These are phyloP conservation scores for Heteronetta atricapilla DNA, from an alignment of 2,113 vertebrate species.

Conservation along the genomic window DNA sequence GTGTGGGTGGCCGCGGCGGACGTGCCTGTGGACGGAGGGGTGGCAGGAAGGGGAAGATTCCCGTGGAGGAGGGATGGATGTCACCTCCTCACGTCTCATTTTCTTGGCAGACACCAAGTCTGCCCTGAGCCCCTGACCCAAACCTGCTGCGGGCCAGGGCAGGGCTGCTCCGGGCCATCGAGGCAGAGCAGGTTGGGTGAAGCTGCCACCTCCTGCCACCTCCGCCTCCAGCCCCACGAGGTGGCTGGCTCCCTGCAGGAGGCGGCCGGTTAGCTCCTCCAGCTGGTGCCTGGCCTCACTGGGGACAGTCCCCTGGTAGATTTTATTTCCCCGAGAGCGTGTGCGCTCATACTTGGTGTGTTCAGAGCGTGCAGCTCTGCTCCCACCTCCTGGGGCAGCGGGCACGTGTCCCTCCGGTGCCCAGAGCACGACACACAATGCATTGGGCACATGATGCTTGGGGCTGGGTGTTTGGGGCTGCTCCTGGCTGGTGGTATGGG, in stretches of 20 bases:
- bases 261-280: neutral
- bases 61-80: neutral
- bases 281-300: neutral
- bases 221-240: neutral
- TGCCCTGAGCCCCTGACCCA: neutral
- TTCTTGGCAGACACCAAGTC: neutral
- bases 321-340: neutral
- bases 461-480: neutral
- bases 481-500: neutral
- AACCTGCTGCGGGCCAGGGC: rapidly evolving
- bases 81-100: neutral
- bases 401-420: neutral
- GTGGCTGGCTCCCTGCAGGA: neutral
- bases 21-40: neutral
- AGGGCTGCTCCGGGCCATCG: neutral
- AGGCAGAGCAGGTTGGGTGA: neutral
- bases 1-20: neutral
- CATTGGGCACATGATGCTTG: neutral
- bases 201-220: neutral
- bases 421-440: neutral
- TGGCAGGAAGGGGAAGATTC: neutral
- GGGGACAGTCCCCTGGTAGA: neutral
- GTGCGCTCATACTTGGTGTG: neutral
- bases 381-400: rapidly evolving
- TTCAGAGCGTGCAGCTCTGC: neutral